Evolutionary conservation across 2,797 vertebrate genomes (phyloP).

Genomic region (Neosilurus hyrtlii): DNA sequence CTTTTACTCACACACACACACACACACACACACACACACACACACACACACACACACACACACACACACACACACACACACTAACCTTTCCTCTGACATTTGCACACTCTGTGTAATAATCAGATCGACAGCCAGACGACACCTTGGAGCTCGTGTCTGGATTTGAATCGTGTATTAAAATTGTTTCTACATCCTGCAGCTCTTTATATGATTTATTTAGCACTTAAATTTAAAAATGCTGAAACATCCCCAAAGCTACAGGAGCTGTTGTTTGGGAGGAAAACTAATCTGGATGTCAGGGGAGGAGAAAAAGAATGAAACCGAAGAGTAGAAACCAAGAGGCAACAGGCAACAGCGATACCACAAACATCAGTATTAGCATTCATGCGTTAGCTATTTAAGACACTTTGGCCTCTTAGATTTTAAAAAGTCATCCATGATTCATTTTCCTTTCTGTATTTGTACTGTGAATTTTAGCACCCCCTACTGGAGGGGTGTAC

Average conservation of each 20-base stretch:
- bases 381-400: not conserved
- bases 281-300: constrained; percentile 14
- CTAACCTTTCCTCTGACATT: constrained; percentile 27
- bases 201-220: constrained; percentile 19
- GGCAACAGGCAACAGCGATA: not conserved
- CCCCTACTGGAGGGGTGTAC: not conserved
- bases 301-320: not conserved
- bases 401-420: not conserved
- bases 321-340: not conserved
- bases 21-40: constrained; percentile 3
- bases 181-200: constrained; percentile 1
- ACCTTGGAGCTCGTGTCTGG: constrained; percentile 1
- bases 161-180: not conserved
- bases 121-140: not conserved
- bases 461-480: not conserved
- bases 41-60: not conserved
- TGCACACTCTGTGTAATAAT: constrained; percentile 3
- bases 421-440: not conserved
- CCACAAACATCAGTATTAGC: not conserved
- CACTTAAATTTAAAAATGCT: not conserved
- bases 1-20: not conserved
- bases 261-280: not conserved
- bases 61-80: constrained; percentile 6
- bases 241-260: not conserved
- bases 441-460: not conserved